Conservation (phyloP, 1,140 invertebrate species). For the Philotrypesis tridentata region DNA sequence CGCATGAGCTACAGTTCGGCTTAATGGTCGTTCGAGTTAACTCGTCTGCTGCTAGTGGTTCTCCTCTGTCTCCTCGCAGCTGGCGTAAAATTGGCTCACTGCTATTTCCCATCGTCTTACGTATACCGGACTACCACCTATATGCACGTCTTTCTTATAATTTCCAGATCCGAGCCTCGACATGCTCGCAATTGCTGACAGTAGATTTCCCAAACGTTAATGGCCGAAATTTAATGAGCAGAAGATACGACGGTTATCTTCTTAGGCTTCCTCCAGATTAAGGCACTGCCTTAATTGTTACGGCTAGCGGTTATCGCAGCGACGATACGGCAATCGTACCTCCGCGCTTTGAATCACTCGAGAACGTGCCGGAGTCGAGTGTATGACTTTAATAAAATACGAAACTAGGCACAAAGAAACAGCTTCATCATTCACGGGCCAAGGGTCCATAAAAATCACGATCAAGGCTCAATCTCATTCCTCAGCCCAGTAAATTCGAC, state of each 20-base stretch:
- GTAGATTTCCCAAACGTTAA: not conserved
- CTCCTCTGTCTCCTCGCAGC: slow-evolving; percentile 21
- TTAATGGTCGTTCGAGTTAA: slow-evolving; percentile 55
- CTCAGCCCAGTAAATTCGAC: not conserved
- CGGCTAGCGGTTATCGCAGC: not conserved
- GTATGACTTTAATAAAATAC: too few species aligned
- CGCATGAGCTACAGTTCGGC: slow-evolving; percentile 21
- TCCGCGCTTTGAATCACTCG: too few species aligned
- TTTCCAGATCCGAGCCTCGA: not conserved
- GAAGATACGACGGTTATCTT: not conserved
- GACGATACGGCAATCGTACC: too few species aligned
- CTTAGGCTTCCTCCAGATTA: not conserved
- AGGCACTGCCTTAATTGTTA: not conserved
- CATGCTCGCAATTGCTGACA: not conserved
- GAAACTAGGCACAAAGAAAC: too few species aligned
- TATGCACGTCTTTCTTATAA: not conserved
- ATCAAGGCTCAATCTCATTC: not conserved
- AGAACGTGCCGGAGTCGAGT: too few species aligned
- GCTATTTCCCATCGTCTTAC: slow-evolving; percentile 38
- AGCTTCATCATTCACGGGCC: too few species aligned
- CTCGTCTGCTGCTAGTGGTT: slow-evolving; percentile 13
- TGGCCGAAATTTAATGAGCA: not conserved
- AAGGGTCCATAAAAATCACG: not conserved
- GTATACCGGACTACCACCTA: not conserved
- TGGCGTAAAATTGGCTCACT: slow-evolving; percentile 52